phyloP scores from a whole-genome alignment of 2,113 vertebrate species.

The Entomyzon cyanotis region DNA sequence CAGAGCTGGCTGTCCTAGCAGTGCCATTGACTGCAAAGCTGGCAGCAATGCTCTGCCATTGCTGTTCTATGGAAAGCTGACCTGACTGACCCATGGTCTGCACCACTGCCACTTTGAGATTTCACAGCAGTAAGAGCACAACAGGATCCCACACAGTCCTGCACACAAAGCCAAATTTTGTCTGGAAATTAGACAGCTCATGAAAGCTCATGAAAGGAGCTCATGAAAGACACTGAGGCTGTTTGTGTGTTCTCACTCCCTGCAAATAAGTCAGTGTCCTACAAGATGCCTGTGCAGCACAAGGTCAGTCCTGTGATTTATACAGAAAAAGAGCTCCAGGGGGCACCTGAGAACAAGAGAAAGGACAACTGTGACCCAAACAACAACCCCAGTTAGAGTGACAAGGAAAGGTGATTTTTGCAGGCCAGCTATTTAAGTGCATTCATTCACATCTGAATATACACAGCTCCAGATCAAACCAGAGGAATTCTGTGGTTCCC shows the following conservation, averaged over 20 bases:
- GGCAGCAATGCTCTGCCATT: not conserved
- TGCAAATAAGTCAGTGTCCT: not conserved
- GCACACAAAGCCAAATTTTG: not conserved
- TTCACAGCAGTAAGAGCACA: not conserved
- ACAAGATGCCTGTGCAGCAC: not conserved
- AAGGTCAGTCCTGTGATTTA: not conserved
- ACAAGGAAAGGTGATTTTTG: not conserved
- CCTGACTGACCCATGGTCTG: not conserved
- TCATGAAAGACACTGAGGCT: not conserved
- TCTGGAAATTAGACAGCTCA: not conserved
- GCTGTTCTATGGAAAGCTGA: not conserved
- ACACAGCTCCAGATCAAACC: not conserved
- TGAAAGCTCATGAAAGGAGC: no score
- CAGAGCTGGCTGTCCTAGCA: not conserved
- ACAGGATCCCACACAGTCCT: not conserved
- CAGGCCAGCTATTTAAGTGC: not conserved
- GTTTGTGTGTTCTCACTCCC: not conserved
- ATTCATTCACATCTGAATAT: not conserved
- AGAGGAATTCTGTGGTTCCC: not conserved
- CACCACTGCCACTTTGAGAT: not conserved
- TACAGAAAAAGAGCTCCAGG: not conserved
- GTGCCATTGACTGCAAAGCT: not conserved
- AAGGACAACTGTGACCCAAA: fast-evolving
- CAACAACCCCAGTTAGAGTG: not conserved
- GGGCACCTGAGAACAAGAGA: not conserved